phyloP scores from a whole-genome alignment of 2,888 invertebrate species.

The Andrena flavipes region DNA sequence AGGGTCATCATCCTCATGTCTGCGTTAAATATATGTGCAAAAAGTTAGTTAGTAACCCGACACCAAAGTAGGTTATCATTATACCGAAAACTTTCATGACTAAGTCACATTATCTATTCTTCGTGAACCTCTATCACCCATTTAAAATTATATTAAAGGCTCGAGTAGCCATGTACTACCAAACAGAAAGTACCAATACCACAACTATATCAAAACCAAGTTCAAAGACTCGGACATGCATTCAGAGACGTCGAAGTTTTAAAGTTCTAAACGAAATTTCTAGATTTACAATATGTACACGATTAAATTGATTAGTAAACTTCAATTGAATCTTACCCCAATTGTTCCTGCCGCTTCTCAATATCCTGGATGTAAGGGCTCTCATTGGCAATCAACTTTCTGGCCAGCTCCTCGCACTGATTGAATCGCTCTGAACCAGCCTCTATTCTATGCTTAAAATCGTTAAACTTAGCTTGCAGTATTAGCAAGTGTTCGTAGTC shows the following conservation, averaged over 20 bases:
- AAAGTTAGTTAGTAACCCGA: slow-evolving; percentile 74
- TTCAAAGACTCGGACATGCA: slow-evolving; percentile 35
- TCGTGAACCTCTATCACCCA: not conserved
- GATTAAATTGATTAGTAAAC: not conserved
- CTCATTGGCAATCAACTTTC: slow-evolving; percentile 93
- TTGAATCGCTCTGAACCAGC: slow-evolving; percentile 95
- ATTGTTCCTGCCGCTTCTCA: slow-evolving; percentile 93
- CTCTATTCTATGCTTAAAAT: slow-evolving; percentile 95
- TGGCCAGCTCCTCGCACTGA: slow-evolving; percentile 95
- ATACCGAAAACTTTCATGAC: not conserved
- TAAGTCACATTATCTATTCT: not conserved
- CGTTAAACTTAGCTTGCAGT: slow-evolving; percentile 95
- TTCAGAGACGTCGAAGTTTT: slow-evolving; percentile 8
- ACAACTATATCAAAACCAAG: not conserved
- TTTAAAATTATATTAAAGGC: slow-evolving; percentile 12
- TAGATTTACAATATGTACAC: not conserved
- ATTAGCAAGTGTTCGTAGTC: slow-evolving; percentile 96
- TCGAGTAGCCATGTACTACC: slow-evolving; percentile 20
- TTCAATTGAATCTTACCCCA: slow-evolving; percentile 88
- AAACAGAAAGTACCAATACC: slow-evolving; percentile 12
- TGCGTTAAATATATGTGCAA: slow-evolving; percentile 74
- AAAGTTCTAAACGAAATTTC: not conserved
- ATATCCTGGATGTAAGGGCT: slow-evolving; percentile 94
- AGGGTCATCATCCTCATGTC: slow-evolving; percentile 84
- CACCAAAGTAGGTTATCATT: slow-evolving; percentile 63